Evolutionary conservation across 2,888 invertebrate genomes (phyloP), one percentile per base, ranked within the genome.

Genomic region (Parthenolecanium corni): DNA sequence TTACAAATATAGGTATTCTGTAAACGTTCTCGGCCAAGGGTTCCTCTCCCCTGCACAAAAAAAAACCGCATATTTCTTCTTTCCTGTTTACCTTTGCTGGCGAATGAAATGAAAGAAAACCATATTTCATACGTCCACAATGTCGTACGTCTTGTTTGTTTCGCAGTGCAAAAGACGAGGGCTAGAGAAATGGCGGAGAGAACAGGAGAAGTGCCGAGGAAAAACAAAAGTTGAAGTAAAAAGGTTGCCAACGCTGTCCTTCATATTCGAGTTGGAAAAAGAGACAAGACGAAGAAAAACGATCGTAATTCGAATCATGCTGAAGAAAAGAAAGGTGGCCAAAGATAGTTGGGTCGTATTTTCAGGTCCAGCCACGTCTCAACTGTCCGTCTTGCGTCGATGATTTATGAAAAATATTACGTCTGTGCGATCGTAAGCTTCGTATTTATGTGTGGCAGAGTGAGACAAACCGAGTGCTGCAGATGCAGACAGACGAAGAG

Each of bases 401-500:
- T 75, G 75, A 75, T 75, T 75, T 75, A 76, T 75, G 75, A 74
- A 75, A 75, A 75, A 75, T 76, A 74, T 75, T 75, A 74, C 74
- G 64, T 57, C 52, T 58, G 58, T 57, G 58, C 51, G 66, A 66
- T 64, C 21, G 18, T 40, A 46, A 9, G 4, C 31, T 9, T 4
- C 31, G 9, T 31, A 31, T 6, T 9, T 9, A 31, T 9, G 31
- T 44, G 4, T 12, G 3, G 20, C 44, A 12, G 20, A 44, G 3
- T 5, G 5, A n/a, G 12, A 5, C 12, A n/a, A n/a, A 31, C 31
- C 31, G 9, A 4, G 31, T 44, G 4, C 20, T 44, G 20, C 44
- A 12, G 20, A 44, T 18, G 12, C 16, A n/a, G 12, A 5, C 12
- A n/a, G 44, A 44, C n/a, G 20, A 12, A 44, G 44, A 44, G 20